A percentile compares a stretch with the other conserved stretches of the same genome.
Conservation (phyloP, 2,113 vertebrate species). For the Eolophus roseicapilla region DNA sequence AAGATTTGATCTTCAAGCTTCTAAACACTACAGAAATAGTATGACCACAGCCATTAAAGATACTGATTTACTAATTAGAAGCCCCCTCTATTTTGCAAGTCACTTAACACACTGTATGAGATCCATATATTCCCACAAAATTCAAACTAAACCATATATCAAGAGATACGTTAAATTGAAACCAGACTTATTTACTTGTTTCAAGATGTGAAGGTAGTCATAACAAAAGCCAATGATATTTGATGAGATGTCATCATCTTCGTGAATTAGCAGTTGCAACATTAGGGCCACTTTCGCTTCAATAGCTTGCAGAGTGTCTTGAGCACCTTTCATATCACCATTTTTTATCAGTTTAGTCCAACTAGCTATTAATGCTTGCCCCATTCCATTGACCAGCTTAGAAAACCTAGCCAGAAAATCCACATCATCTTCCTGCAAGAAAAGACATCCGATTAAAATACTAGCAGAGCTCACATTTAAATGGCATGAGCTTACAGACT, state of each 20-base stretch:
- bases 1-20: neutral
- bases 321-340: slow-evolving; percentile 83
- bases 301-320: slow-evolving; percentile 86
- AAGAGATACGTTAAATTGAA: neutral
- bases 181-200: slow-evolving; percentile 81
- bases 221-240: slow-evolving; percentile 98
- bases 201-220: slow-evolving; percentile 96
- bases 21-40: neutral
- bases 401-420: slow-evolving; percentile 98
- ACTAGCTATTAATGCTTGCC: slow-evolving; percentile 95
- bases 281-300: slow-evolving; percentile 92
- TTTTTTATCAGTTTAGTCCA: slow-evolving; percentile 91
- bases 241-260: slow-evolving; percentile 96
- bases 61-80: neutral
- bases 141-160: neutral
- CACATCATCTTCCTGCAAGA: slow-evolving; percentile 92
- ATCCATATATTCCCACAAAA: neutral
- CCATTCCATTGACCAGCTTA: slow-evolving; percentile 96
- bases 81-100: neutral
- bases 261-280: slow-evolving; percentile 90
- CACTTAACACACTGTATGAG: neutral
- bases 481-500: neutral
- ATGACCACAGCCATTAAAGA: neutral
- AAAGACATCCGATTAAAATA: neutral
- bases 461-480: neutral